phyloP scores from a whole-genome alignment of 1,140 invertebrate genomes.

The Drosophila repletoides region DNA sequence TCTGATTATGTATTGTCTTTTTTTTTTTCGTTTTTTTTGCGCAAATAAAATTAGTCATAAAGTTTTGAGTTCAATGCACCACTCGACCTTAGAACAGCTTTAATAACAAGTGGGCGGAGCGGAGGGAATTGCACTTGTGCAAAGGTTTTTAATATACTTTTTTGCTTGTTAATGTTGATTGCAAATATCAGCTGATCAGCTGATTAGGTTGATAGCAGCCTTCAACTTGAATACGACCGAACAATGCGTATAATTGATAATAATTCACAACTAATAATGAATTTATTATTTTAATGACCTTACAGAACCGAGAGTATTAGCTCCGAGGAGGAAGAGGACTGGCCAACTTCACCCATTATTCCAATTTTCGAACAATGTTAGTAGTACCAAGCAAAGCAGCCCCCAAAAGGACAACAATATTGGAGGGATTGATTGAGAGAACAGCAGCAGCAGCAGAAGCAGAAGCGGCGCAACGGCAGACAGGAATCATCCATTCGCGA shows the following conservation, averaged over 20 bases:
- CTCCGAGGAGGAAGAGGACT: conserved; percentile 84
- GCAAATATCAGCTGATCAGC: conserved; percentile 27
- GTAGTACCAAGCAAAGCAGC: conserved; percentile 64
- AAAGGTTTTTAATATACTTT: conserved; percentile 6
- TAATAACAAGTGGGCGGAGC: background rate
- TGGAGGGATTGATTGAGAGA: conserved; percentile 33
- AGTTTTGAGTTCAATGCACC: conserved; percentile 63
- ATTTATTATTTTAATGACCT: conserved; percentile 24
- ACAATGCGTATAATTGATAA: background rate
- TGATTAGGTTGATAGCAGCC: conserved; percentile 18
- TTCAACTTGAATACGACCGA: conserved; percentile 51
- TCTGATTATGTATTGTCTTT: conserved; percentile 28
- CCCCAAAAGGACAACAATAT: conserved; percentile 21
- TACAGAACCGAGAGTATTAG: conserved; percentile 85
- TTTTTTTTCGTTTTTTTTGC: conserved; percentile 12
- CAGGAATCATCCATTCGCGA: conserved; percentile 25
- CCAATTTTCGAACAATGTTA: conserved; percentile 84
- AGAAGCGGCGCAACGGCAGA: conserved; percentile 20
- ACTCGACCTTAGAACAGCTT: conserved; percentile 32
- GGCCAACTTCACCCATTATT: conserved; percentile 85
- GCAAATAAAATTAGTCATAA: conserved; percentile 48
- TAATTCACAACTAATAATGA: background rate
- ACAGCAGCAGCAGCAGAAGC: conserved; percentile 51
- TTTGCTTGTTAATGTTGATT: background rate
- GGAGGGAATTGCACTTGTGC: conserved; percentile 43